These are phyloP conservation scores for Latheticus oryzae DNA, from an alignment of 2,888 invertebrate genomes.

Conservation along the genomic window DNA sequence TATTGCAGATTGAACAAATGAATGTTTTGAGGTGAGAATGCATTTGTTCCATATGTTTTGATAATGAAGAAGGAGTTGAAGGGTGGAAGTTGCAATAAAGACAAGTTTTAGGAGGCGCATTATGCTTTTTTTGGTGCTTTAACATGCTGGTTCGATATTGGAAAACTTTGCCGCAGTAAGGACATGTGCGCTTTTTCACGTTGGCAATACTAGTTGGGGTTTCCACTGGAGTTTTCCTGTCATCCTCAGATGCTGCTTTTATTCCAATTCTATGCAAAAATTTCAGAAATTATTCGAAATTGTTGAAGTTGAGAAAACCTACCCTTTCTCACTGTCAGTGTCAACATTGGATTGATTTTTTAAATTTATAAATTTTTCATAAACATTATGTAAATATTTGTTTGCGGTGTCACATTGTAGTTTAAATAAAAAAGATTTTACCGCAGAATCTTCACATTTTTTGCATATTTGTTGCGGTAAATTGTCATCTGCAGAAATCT, in stretches of 20 bases:
- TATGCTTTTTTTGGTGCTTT: constrained; percentile 46
- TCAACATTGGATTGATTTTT: constrained; percentile 2
- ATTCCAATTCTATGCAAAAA: too few relatives aligned
- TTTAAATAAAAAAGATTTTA: constrained; percentile 43
- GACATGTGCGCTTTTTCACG: constrained; percentile 39
- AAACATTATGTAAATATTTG: constrained; percentile 24
- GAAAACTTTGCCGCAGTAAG: constrained; percentile 48
- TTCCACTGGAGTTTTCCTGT: too few relatives aligned
- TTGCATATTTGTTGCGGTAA: constrained; percentile 47
- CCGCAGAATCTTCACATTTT: constrained; percentile 43
- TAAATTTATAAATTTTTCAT: neutral
- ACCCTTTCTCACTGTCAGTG: neutral
- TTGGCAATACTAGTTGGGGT: too few relatives aligned
- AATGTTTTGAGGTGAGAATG: constrained; percentile 50
- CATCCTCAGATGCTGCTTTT: too few relatives aligned
- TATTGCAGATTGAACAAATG: constrained; percentile 47
- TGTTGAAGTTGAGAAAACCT: too few relatives aligned
- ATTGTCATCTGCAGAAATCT: constrained; percentile 44
- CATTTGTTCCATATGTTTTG: constrained; percentile 48
- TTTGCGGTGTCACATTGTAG: constrained; percentile 46
- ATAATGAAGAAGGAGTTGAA: constrained; percentile 40
- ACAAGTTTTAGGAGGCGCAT: constrained; percentile 39
- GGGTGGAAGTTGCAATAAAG: constrained; percentile 43
- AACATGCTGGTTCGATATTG: constrained; percentile 48
- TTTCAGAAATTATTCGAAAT: too few relatives aligned